Evolutionary conservation across 1,140 invertebrate species (phyloP), one percentile per base, ranked within the genome.

Genomic region (Micrasema longulum): DNA sequence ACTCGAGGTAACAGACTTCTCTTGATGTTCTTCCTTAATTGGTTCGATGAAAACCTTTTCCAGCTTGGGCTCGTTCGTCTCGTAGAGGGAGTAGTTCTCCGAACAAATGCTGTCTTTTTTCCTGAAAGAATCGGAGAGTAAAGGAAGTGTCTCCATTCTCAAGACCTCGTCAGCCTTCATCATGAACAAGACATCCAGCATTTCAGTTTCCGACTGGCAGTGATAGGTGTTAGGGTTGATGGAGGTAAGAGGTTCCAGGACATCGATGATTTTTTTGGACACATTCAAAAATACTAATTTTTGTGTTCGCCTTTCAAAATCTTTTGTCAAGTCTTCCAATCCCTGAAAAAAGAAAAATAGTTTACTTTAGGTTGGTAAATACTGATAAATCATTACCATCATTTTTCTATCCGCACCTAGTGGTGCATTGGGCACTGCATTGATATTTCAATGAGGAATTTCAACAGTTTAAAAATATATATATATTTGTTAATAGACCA

Each of bases 251-350:
- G 70, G 73, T 50, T 78, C 76, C 66, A 82, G 75, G 16, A 74
- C 67, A 3, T 69, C 64, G 18, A 73, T 55, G n/a, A 78, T 72
- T n/a, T 79, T 89, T 0, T 87, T 83, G 60, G 90, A 89, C 10
- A 91, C 82, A 77, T 91, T 90, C 78, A 88, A 91, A 67, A 91
- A 90, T 62, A 92, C 86, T 5, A 92, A 76, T 3, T 85, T 85
- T 77, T 91, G 90, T 2, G 85, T 83, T 2, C 86, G 77, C 2
- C 77, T 75, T 2, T 88, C 84, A 71, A 92, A 90, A 76, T 91
- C 90, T 72, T 86, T 85, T 1, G 87, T 87, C 48, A 90, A 72
- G 22, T 81, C 81, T 66, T 86, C 83, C 81, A 47, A 89, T 41
- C 35, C 78, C 76, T 81, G 67, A 48, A 69, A 69, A 12, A 23